Percentiles rank a stretch among this genome's conserved stretches.
Evolutionary conservation across 2,888 invertebrate species (phyloP).

Genomic region (Aphodius granarius): DNA sequence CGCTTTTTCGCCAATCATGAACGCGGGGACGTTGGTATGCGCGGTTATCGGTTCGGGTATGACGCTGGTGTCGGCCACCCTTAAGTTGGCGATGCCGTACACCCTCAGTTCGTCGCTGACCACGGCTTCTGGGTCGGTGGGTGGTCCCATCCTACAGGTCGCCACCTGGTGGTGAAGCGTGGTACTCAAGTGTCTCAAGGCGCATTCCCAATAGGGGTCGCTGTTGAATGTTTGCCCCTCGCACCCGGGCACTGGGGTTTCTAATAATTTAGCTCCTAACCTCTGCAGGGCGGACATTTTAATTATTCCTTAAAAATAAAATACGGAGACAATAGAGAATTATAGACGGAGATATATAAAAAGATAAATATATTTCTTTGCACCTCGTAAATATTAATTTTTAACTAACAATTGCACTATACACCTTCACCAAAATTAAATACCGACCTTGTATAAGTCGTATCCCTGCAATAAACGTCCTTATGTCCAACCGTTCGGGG

Average conservation of each 20-base stretch:
- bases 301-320: constrained; percentile 46
- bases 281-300: constrained; percentile 55
- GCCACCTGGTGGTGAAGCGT: constrained; percentile 50
- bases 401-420: too few relatives aligned
- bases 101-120: constrained; percentile 66
- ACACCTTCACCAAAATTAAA: too few relatives aligned
- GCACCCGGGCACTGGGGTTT: constrained; percentile 55
- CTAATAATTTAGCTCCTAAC: constrained; percentile 50
- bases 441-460: constrained; percentile 56
- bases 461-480: constrained; percentile 49
- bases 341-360: too few relatives aligned
- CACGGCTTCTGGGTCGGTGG: constrained; percentile 62
- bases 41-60: constrained; percentile 66
- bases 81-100: constrained; percentile 60
- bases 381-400: too few relatives aligned
- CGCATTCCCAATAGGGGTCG: constrained; percentile 74
- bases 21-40: constrained; percentile 69
- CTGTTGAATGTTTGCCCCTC: constrained; percentile 55
- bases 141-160: constrained; percentile 73
- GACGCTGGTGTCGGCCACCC: constrained; percentile 71
- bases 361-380: too few relatives aligned
- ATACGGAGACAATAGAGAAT: background rate
- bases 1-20: constrained; percentile 73
- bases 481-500: constrained; percentile 53
- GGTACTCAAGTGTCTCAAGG: constrained; percentile 50